A percentile compares a stretch with the other conserved stretches of the same genome.
These are phyloP conservation scores for Drosophila eohydei DNA, from an alignment of 2,888 invertebrate species.

Conservation along the genomic window DNA sequence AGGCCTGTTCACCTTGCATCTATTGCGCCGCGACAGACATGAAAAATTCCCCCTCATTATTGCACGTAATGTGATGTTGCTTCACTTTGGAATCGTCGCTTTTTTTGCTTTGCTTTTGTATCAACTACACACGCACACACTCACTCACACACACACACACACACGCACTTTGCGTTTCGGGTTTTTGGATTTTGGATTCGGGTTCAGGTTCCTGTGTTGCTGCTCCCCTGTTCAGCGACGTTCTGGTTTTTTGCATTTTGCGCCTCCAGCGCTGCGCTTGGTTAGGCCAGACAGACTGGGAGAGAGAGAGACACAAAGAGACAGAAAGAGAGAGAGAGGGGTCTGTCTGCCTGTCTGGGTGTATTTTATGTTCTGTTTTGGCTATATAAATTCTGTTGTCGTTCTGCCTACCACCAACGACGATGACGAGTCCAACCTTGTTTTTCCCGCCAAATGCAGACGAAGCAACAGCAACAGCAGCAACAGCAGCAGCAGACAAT, in stretches of 20 bases:
- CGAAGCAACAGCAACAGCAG: conserved; percentile 43
- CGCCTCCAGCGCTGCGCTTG: conserved; percentile 61
- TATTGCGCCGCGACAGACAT: conserved; percentile 49
- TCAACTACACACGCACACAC: conserved; percentile 12
- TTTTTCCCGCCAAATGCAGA: conserved; percentile 80
- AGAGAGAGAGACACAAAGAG: not conserved
- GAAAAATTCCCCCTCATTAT: conserved; percentile 64
- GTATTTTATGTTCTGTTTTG: conserved; percentile 72
- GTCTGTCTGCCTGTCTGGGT: conserved; percentile 39
- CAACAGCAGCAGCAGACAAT: conserved; percentile 69
- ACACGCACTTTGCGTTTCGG: conserved; percentile 34
- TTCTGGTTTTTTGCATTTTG: conserved; percentile 73
- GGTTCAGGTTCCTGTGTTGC: conserved; percentile 49
- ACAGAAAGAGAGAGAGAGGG: not conserved
- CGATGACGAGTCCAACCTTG: conserved; percentile 31
- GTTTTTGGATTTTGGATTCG: conserved; percentile 51
- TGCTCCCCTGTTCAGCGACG: conserved; percentile 69
- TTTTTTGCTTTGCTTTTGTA: conserved; percentile 46
- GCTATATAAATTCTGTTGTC: conserved; percentile 62
- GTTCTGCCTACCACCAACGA: conserved; percentile 49
- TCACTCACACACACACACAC: conserved; percentile 3
- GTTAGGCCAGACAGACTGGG: conserved; percentile 24
- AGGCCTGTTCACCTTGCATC: conserved; percentile 37
- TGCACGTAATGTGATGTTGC: conserved; percentile 75
- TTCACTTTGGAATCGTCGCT: conserved; percentile 72